Conservation (phyloP, 2,888 invertebrate genomes). For the Tanytarsus gracilentus region DNA sequence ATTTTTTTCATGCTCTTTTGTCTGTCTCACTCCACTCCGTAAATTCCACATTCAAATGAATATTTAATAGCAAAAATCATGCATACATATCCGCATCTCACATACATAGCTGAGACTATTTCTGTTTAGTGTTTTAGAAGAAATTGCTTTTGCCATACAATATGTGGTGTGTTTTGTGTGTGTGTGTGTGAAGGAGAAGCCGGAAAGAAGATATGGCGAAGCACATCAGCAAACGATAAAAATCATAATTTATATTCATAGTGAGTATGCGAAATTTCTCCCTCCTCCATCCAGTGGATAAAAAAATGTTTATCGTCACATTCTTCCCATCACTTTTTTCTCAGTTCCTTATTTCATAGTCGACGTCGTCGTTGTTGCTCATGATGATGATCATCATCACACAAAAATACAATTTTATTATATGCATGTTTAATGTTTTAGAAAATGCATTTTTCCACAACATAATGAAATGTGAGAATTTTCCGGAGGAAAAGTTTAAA, state of each 20-base stretch:
- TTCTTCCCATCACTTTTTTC: background rate
- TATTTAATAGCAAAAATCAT: slow-evolving; percentile 3
- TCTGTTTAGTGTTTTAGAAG: too few species aligned
- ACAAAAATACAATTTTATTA: too few species aligned
- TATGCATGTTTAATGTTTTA: too few species aligned
- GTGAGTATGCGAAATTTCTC: background rate
- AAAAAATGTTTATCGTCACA: slow-evolving; percentile 5
- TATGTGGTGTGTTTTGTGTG: too few species aligned
- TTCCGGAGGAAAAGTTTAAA: too few species aligned
- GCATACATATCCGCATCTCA: background rate
- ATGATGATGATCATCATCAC: too few species aligned
- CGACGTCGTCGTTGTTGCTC: too few species aligned
- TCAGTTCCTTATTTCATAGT: background rate
- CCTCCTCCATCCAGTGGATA: background rate
- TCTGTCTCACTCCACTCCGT: too few species aligned
- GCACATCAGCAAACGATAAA: background rate
- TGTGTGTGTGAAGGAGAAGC: too few species aligned
- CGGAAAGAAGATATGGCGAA: background rate
- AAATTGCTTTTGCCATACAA: background rate
- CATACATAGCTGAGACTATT: background rate
- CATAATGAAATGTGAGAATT: too few species aligned
- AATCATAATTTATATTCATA: slow-evolving; percentile 18
- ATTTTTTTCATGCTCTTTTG: too few species aligned
- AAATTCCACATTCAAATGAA: slow-evolving; percentile 11
- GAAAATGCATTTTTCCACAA: too few species aligned